Percentiles rank a stretch among this genome's conserved stretches.
Evolutionary conservation across 1,140 invertebrate species (phyloP).

Genomic region (Bombus balteatus): DNA sequence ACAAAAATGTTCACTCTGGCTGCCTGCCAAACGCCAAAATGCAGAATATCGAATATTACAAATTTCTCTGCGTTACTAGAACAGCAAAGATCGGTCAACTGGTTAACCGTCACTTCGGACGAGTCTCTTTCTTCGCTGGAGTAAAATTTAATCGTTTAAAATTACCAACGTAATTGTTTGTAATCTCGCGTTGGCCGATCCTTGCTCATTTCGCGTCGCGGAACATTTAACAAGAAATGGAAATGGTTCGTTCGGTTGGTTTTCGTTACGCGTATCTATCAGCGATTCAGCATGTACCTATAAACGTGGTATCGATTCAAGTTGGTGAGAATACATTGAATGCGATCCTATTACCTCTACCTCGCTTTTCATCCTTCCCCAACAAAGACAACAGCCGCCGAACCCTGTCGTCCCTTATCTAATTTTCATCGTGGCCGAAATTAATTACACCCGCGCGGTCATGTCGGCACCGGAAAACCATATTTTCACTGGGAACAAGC

Average conservation of each 20-base stretch:
- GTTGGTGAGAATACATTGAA: not conserved
- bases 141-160: not conserved
- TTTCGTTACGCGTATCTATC: not conserved
- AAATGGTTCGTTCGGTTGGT: not conserved
- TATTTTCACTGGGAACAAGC: not conserved
- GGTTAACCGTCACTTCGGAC: not conserved
- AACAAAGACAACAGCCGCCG: not conserved
- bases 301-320: not conserved
- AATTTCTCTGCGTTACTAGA: no score
- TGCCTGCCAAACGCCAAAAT: no score
- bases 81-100: not conserved
- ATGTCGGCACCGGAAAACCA: not conserved
- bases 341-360: not conserved
- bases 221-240: not conserved
- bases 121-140: not conserved
- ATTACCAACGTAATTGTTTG: not conserved
- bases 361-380: not conserved
- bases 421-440: not conserved
- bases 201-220: not conserved
- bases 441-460: not conserved
- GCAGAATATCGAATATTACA: no score
- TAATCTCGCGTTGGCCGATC: not conserved
- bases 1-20: no score
- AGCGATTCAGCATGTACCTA: no score
- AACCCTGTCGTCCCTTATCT: not conserved